Conservation (phyloP, 2,888 invertebrate species). For the Oligia latruncula region DNA sequence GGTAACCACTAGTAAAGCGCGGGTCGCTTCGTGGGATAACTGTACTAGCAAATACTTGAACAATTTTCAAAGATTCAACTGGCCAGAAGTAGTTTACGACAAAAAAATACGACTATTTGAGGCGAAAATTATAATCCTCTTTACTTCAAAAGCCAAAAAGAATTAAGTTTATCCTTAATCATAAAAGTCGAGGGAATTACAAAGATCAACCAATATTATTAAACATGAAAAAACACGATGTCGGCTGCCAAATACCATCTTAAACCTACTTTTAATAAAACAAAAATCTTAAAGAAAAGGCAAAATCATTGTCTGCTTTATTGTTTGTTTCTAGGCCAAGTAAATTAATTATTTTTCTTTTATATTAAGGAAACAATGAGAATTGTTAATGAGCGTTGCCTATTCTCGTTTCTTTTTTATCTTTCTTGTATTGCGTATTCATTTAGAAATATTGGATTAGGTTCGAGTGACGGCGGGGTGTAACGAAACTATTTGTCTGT, state of each 20-base stretch:
- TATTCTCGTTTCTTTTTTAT: constrained; percentile 75
- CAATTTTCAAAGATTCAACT: neutral
- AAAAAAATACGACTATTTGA: neutral
- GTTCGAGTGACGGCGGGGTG: constrained; percentile 52
- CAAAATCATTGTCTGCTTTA: constrained; percentile 65
- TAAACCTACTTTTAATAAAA: constrained; percentile 61
- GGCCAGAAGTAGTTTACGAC: neutral
- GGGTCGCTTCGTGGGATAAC: neutral
- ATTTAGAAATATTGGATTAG: constrained; percentile 72
- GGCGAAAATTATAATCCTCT: constrained; percentile 5
- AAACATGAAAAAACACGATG: constrained; percentile 29
- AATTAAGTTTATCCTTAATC: constrained; percentile 35
- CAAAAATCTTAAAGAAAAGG: constrained; percentile 64
- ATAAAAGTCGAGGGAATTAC: constrained; percentile 24
- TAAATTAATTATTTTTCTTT: constrained; percentile 84
- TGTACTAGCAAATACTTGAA: neutral
- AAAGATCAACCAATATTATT: constrained; percentile 42
- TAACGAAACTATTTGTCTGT: neutral
- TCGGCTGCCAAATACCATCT: constrained; percentile 62
- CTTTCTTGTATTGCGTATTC: constrained; percentile 73
- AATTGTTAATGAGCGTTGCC: constrained; percentile 83
- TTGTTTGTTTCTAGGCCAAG: constrained; percentile 75
- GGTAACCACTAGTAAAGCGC: too few relatives aligned
- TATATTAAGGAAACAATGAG: constrained; percentile 81
- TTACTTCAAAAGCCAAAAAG: constrained; percentile 4